Base-by-base conservation (phyloP, 2,888 invertebrate genomes). In the Lissonota sp. region DNA sequence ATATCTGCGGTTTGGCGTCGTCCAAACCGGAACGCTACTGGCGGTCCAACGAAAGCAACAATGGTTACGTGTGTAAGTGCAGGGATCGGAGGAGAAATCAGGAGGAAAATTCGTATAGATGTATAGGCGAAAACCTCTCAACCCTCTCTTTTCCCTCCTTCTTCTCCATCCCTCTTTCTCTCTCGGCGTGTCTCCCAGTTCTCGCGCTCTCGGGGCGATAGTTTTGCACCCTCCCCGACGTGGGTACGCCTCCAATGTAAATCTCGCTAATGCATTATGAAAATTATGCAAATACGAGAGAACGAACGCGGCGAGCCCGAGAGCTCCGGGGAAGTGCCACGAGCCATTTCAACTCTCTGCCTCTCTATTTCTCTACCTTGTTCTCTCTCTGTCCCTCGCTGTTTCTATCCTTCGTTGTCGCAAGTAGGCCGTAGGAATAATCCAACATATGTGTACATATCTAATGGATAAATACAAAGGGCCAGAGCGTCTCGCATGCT, bases 261-360 rank as follows among this genome's bases (percentile, higher is more conserved):
- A 89, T 88, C 83, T 78, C 82, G 77, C 85, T 86, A 84, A 89
- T 88, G 87, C 88, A 87, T 88, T 89, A 88, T 87, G 88, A 89
- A 88, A 88, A 88, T 90, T 88, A 90, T 89, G 89, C 87, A 88
- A 88, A 88, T 87, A 58, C 26, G 70, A 66, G 70, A 71, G 79
- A 75, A 75, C 75, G 75, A 12, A 26, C 26, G 26, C 26, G 8
- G 63, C 69, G 70, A 75, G 75, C 70, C 26, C 42, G 73, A 55
- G 70, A 57, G 74, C 69, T 67, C 55, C 55, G 40, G 40, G 44
- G 62, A 57, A 79, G 74, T 74, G 39, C 75, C 70, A 51, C 72
- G 39, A 58, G 74, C 66, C 70, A 74, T 71, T 83, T 76, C 66
- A 80, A 78, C 63, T 67, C 69, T 16, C 72, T 5, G 4, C 44